A percentile compares a stretch with the other conserved stretches of the same genome.
These are phyloP conservation scores for Bellardia bayeri DNA, from an alignment of 2,888 invertebrate species.

Conservation along the genomic window DNA sequence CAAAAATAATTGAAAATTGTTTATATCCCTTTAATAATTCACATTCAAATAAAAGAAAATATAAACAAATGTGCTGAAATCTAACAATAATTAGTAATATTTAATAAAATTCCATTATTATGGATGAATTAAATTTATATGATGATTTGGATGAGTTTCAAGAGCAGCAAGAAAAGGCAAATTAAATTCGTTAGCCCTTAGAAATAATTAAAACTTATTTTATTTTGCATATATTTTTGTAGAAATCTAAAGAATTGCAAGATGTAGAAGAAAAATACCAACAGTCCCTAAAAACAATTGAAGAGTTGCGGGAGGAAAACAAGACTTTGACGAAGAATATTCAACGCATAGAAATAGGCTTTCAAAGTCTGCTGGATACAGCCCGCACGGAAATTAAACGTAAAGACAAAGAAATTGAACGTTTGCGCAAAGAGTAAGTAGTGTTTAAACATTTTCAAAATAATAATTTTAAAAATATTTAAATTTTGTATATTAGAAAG, in stretches of 20 bases:
- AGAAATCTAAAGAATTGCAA: conserved; percentile 80
- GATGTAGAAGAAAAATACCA: conserved; percentile 77
- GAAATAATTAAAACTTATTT: conserved; percentile 5
- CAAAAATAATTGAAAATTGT: conserved; percentile 2
- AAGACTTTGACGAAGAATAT: conserved; percentile 78
- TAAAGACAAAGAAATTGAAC: conserved; percentile 79
- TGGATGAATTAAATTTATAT: conserved; percentile 80
- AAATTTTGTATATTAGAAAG: conserved; percentile 75
- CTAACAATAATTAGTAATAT: not conserved
- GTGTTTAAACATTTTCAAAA: not conserved
- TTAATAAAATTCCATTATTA: conserved; percentile 46
- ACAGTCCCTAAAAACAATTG: conserved; percentile 75
- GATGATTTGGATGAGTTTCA: conserved; percentile 82
- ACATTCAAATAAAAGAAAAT: not conserved
- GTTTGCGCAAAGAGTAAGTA: conserved; percentile 81
- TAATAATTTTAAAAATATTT: not conserved
- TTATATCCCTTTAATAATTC: not conserved
- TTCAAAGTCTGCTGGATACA: conserved; percentile 81
- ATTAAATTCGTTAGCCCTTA: not conserved
- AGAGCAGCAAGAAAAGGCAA: conserved; percentile 78
- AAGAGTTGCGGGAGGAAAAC: conserved; percentile 76
- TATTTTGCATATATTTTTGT: not conserved
- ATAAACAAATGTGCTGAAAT: not conserved
- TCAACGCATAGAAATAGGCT: conserved; percentile 79
- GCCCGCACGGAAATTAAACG: conserved; percentile 81